Evolutionary conservation across 2,888 invertebrate genomes (phyloP), one percentile per base, ranked within the genome.

Genomic region (Oegoconia quadripuncta): DNA sequence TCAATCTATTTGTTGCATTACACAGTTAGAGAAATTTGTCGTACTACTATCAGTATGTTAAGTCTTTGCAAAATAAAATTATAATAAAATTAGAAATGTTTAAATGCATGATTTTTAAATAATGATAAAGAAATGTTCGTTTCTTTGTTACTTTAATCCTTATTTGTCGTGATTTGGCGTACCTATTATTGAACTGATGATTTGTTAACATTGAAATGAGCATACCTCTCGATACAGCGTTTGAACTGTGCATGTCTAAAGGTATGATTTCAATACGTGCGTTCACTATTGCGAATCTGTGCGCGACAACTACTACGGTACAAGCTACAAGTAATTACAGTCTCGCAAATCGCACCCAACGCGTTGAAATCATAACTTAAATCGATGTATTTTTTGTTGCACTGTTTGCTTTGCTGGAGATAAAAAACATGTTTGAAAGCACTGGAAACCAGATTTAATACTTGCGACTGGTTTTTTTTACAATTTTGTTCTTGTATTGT

Each of bases 381-480:
- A 46, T 67, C 49, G 40, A 53, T 66, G 64, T 66, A 9, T 13
- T 37, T 56, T 65, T 60, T 55, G 55, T 70, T 64, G 79, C 82
- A 81, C 79, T 66, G 52, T 75, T 66, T 38, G 80, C 81, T 81
- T 79, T 50, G 80, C 73, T 67, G n/a, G 58, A 55, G 45, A 44
- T 48, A 41, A 38, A 46, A 39, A 42, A 42, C 40, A 48, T 37
- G 7, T 27, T 26, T 27, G n/a, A 13, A 29, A 11, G 29, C 36
- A 36, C 36, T 8, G n/a, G 8, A 12, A 11, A 22, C 28, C 22
- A 29, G 29, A 23, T 14, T 30, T 8, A 15, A 34, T 27, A 37
- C 41, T 20, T 37, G 48, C 45, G 45, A 34, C 49, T 52, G 49
- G 56, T 62, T 59, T 49, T 37, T 17, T 34, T 39, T 33, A 20